Conservation (phyloP, 2,888 invertebrate genomes). For the Patella ulyssiponensis region DNA sequence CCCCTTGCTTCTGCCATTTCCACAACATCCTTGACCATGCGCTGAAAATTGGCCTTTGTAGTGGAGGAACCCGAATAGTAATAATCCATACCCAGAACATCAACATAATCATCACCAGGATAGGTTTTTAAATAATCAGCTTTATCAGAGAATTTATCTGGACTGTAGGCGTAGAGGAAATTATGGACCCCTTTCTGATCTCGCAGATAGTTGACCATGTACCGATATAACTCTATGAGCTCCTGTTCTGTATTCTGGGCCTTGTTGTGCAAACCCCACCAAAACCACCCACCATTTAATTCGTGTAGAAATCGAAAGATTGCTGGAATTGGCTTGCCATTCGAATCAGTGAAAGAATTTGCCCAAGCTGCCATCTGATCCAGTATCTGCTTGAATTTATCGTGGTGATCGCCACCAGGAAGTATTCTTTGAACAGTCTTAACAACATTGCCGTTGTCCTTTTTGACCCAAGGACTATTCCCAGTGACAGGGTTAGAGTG, state of each 20-base stretch:
- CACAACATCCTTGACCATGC: too few species aligned
- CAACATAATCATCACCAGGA: slow-evolving; percentile 40
- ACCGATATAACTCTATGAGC: slow-evolving; percentile 34
- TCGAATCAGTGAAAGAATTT: too few species aligned
- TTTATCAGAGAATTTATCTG: slow-evolving; percentile 25
- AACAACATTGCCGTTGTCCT: slow-evolving; percentile 29
- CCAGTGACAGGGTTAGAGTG: slow-evolving; percentile 32
- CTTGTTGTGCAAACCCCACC: neutral
- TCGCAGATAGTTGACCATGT: slow-evolving; percentile 35
- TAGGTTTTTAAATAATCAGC: slow-evolving; percentile 35
- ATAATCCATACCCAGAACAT: slow-evolving; percentile 36
- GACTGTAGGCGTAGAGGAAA: slow-evolving; percentile 40
- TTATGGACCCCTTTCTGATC: slow-evolving; percentile 39
- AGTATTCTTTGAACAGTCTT: slow-evolving; percentile 30
- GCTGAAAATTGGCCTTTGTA: too few species aligned
- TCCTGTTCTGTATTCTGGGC: slow-evolving; percentile 31
- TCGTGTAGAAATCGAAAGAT: too few species aligned
- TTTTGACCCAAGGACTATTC: slow-evolving; percentile 19
- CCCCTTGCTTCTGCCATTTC: too few species aligned
- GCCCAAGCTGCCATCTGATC: too few species aligned
- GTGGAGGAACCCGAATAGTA: slow-evolving; percentile 21
- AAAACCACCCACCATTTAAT: too few species aligned
- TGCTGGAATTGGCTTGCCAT: too few species aligned
- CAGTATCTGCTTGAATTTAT: slow-evolving; percentile 16
- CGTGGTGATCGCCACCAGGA: slow-evolving; percentile 29